Base-by-base conservation (phyloP, 2,888 invertebrate species). In the Lycocerus yunnanus region DNA sequence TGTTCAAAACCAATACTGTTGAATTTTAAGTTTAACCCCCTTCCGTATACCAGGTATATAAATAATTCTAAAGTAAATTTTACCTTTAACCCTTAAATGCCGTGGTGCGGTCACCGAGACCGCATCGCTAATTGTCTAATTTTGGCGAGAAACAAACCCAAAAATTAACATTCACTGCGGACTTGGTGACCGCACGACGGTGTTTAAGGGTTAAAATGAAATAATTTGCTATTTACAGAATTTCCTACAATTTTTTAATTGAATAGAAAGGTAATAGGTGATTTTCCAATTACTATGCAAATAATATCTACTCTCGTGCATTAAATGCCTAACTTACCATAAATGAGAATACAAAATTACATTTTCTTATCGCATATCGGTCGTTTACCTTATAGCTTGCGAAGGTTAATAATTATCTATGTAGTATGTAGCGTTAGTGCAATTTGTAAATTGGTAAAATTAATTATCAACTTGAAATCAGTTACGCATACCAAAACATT, bases 391-490 rank as follows among this genome's bases (percentile, higher is more conserved):
- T 72, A n/a, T n/a, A 66, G 20, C 58, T 27, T 24, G 20, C 67
- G 69, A 69, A 75, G 71, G 72, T 75, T 75, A 71, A 43, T 72
- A 66, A 71, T 72, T 68, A 68, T 68, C 70, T 60, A 63, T 20
- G 59, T 69, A 72, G 63, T 60, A 63, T 20, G 59, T 69, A 72
- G 63, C 65, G 71, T 69, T 68, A 60, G 71, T 61, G 69, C 72
- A 72, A 72, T 69, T 72, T 68, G 72, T 72, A 68, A 74, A 74
- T 69, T 72, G 72, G 72, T 72, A 68, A 74, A 74, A 71, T 71
- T 74, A 69, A 59, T 73, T 74, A 70, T 65, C 65, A 69, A 66
- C 66, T 68, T 68, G 60, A 74, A 74, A 71, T 74, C 63, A 58
- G 16, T 69, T 70, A 43, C n/a, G 71, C 61, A 20, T 6, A 18